Evolutionary conservation across 2,888 invertebrate genomes (phyloP).

Genomic region (Vesta saturnalis): DNA sequence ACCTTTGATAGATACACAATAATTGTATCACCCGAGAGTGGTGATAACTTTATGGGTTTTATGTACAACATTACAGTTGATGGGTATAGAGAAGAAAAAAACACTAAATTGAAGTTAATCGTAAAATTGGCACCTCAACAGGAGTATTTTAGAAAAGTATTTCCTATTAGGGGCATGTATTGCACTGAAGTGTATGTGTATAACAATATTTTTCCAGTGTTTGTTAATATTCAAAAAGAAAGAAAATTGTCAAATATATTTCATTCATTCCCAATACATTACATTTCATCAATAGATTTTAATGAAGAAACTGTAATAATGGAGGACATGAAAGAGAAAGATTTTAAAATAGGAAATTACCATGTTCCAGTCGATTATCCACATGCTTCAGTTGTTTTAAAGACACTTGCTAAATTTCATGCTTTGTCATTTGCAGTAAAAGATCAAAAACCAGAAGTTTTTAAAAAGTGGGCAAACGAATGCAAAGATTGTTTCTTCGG

Average conservation of each 20-base stretch:
- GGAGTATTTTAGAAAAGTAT: not conserved
- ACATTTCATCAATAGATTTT: not conserved
- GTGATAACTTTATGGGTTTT: too few relatives aligned
- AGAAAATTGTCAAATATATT: not conserved
- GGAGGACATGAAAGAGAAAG: conserved; percentile 14
- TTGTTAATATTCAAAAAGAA: conserved; percentile 8
- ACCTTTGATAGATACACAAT: too few relatives aligned
- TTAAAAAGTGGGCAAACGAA: too few relatives aligned
- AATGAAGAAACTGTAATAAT: conserved; percentile 1
- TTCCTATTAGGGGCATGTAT: conserved; percentile 2
- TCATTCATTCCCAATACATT: not conserved
- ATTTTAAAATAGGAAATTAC: not conserved
- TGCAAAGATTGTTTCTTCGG: not conserved
- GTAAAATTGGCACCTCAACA: too few relatives aligned
- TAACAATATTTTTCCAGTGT: not conserved
- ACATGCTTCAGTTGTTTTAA: not conserved
- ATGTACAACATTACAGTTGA: too few relatives aligned
- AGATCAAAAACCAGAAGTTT: conserved; percentile 15
- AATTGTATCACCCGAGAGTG: too few relatives aligned
- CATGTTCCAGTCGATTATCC: conserved; percentile 1
- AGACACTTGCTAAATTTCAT: conserved; percentile 13
- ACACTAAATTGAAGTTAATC: too few relatives aligned
- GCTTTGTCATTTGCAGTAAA: conserved; percentile 9
- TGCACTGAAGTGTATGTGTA: conserved; percentile 5
- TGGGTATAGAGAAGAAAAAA: too few relatives aligned